Conservation (phyloP, 2,113 vertebrate species). For the Piaya cayana region DNA sequence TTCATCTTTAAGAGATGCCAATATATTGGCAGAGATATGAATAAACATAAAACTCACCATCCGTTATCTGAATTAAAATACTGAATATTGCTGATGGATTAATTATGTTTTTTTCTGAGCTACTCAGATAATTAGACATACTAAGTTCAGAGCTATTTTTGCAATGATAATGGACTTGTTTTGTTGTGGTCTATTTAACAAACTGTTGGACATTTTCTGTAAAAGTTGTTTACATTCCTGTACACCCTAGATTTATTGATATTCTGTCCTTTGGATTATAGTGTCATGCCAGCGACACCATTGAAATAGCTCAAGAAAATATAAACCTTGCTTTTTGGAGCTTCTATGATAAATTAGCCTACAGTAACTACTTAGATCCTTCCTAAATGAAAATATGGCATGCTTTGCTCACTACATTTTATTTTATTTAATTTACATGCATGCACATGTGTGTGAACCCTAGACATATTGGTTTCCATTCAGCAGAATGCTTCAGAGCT, state of each 20-base stretch:
- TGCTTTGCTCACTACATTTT: not conserved
- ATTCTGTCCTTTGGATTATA: constrained; percentile 74
- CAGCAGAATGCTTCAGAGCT: not conserved
- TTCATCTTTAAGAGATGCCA: constrained; percentile 57
- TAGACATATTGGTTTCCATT: not conserved
- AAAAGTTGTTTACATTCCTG: constrained; percentile 76
- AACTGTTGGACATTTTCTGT: constrained; percentile 72
- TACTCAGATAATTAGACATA: constrained; percentile 78
- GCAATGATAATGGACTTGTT: constrained; percentile 74
- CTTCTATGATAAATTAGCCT: not conserved
- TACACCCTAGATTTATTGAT: constrained; percentile 72
- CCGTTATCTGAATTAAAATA: constrained; percentile 58
- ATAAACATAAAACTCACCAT: constrained; percentile 69
- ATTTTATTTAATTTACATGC: not conserved
- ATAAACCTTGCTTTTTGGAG: constrained; percentile 30
- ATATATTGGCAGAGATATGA: constrained; percentile 62
- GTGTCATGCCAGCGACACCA: constrained; percentile 59
- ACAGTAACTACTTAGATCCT: not conserved
- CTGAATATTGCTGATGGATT: constrained; percentile 71
- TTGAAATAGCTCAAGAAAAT: constrained; percentile 58
- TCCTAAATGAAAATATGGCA: not conserved
- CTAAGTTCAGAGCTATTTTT: constrained; percentile 75
- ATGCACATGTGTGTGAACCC: rapidly evolving
- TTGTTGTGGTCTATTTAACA: constrained; percentile 78
- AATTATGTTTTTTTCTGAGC: constrained; percentile 73